phyloP scores from a whole-genome alignment of 2,113 vertebrate species.

The Ranitomeya imitator region DNA sequence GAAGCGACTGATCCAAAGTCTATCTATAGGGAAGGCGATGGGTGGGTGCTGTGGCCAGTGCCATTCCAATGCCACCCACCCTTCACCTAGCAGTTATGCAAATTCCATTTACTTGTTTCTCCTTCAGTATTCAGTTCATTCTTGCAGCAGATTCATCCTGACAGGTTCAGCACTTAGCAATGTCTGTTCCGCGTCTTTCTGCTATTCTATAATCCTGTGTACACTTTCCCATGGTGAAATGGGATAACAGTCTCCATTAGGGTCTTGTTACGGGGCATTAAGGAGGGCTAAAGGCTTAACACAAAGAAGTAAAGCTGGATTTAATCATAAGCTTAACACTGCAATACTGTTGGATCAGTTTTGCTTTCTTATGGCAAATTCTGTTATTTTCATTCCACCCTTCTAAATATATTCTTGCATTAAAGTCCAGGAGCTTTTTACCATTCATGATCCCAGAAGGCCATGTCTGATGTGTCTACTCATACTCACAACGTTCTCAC shows the following conservation, averaged over 20 bases:
- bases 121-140: not conserved
- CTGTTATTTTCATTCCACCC: conserved; percentile 3
- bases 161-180: conserved; percentile 20
- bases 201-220: conserved; percentile 35
- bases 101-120: conserved; percentile 28
- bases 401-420: not conserved
- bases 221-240: conserved; percentile 44
- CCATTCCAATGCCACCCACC: conserved; percentile 49
- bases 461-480: not conserved
- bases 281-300: conserved; percentile 47
- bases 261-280: conserved; percentile 43
- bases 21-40: conserved; percentile 41
- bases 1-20: conserved; percentile 53
- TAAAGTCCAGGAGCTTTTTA: not conserved
- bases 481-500: not conserved
- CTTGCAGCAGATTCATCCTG: conserved; percentile 14
- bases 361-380: conserved; percentile 30
- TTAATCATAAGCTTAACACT: conserved; percentile 48
- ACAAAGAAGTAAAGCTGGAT: conserved; percentile 53
- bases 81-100: conserved; percentile 30
- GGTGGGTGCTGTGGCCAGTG: conserved; percentile 45
- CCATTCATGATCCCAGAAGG: not conserved
- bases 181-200: conserved; percentile 14
- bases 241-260: conserved; percentile 44
- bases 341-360: conserved; percentile 28